Evolutionary conservation across 1,140 invertebrate species (phyloP).

Genomic region (Panulirus ornatus): DNA sequence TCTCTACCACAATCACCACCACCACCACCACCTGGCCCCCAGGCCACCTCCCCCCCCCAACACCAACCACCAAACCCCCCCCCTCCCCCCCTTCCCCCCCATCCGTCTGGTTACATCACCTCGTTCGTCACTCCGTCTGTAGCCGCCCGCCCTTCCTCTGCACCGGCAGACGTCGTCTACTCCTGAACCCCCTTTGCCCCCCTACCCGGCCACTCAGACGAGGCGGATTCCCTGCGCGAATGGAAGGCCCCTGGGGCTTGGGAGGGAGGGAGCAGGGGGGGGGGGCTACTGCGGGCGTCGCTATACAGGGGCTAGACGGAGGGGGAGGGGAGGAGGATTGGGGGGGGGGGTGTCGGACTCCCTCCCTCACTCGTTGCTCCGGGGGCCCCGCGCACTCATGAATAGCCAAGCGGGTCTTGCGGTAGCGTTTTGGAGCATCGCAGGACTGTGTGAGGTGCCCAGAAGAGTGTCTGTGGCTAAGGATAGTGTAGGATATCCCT

Average conservation of each 20-base stretch:
- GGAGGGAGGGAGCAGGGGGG: neutral
- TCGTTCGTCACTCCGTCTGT: neutral
- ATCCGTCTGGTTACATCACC: neutral
- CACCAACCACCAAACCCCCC: too few species aligned
- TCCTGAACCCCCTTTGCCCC: neutral
- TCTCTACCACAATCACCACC: neutral
- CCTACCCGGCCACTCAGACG: neutral
- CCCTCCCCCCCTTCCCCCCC: neutral
- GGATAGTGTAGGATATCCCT: too few species aligned
- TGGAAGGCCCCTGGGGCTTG: too few species aligned
- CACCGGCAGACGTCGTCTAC: neutral
- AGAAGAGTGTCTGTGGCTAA: too few species aligned
- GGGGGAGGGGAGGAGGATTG: neutral
- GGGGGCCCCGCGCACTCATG: too few species aligned
- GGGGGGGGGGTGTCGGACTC: neutral
- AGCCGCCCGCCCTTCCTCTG: neutral
- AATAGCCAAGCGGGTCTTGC: too few species aligned
- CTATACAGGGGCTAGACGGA: conserved; percentile 4
- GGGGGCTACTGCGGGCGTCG: too few species aligned
- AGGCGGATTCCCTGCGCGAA: too few species aligned
- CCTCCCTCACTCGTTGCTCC: neutral
- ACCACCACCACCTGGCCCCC: too few species aligned
- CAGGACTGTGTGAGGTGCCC: too few species aligned
- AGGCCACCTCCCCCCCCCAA: too few species aligned
- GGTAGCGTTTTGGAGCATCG: too few species aligned